These are phyloP conservation scores for Nestor notabilis DNA, from an alignment of 2,113 vertebrate genomes.

Conservation along the genomic window DNA sequence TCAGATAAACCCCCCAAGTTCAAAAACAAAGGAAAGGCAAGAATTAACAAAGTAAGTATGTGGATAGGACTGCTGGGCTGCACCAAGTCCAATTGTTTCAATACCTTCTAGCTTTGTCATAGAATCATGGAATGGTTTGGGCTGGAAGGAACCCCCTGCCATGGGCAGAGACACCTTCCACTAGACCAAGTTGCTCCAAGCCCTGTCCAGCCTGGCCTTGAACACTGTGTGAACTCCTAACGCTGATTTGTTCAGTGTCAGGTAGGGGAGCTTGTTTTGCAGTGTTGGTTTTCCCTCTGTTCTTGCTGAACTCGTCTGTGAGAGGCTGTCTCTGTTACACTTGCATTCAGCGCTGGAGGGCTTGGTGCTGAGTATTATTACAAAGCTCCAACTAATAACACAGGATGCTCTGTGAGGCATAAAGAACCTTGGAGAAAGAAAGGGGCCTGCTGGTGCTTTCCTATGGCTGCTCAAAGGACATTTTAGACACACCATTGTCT, in stretches of 20 bases:
- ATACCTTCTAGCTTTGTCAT: not conserved
- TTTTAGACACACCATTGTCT: not conserved
- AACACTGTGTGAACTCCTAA: not conserved
- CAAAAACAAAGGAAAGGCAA: not conserved
- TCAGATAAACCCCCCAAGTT: not conserved
- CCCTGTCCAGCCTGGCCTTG: not conserved
- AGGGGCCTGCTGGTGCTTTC: rapidly evolving
- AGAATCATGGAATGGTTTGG: not conserved
- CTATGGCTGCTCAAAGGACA: not conserved
- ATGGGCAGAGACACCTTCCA: not conserved
- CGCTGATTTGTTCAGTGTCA: not conserved
- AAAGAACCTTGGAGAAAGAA: not conserved
- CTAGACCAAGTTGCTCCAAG: not conserved
- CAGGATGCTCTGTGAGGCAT: not conserved
- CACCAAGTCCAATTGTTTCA: not conserved
- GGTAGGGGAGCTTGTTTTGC: not conserved
- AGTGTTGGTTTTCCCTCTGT: not conserved
- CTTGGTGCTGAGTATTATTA: not conserved
- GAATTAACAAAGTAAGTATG: not conserved
- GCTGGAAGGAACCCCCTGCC: not conserved
- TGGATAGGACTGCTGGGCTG: not conserved
- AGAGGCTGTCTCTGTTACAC: not conserved
- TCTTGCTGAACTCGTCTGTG: not conserved
- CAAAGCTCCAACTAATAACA: not conserved
- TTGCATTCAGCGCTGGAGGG: not conserved